These are phyloP conservation scores for Drosophila lacteicornis DNA, from an alignment of 1,140 invertebrate species.

Conservation along the genomic window DNA sequence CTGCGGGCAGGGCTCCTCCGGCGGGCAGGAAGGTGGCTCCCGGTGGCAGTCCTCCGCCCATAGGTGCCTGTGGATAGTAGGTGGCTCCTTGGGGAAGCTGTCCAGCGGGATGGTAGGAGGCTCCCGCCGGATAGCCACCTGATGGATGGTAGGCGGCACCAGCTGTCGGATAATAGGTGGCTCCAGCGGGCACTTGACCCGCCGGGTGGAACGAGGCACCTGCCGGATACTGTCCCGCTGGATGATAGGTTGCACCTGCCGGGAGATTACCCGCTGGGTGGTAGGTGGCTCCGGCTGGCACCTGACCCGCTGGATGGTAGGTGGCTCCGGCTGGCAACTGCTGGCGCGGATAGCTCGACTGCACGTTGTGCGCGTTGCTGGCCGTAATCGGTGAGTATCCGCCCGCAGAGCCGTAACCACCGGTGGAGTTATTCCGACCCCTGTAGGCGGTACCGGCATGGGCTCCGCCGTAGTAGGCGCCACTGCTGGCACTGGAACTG, in stretches of 20 bases:
- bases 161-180: slow-evolving; percentile 56
- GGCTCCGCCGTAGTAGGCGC: slow-evolving; percentile 38
- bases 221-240: background rate
- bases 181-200: slow-evolving; percentile 25
- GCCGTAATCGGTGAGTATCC: slow-evolving; percentile 65
- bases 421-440: slow-evolving; percentile 63
- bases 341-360: slow-evolving; percentile 74
- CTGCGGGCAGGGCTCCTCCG: slow-evolving; percentile 67
- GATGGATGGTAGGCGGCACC: slow-evolving; percentile 51
- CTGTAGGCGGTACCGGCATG: slow-evolving; percentile 54
- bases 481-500: slow-evolving; percentile 4
- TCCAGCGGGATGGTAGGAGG: slow-evolving; percentile 53
- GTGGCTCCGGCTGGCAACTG: slow-evolving; percentile 67
- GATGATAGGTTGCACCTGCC: slow-evolving; percentile 56
- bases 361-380: slow-evolving; percentile 66
- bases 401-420: slow-evolving; percentile 53
- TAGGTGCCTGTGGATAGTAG: slow-evolving; percentile 70
- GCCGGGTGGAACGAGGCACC: slow-evolving; percentile 63
- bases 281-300: slow-evolving; percentile 70
- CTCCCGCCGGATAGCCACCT: slow-evolving; percentile 55
- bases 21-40: slow-evolving; percentile 72
- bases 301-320: slow-evolving; percentile 61
- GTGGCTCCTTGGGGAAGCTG: slow-evolving; percentile 64
- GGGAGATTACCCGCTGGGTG: slow-evolving; percentile 44
- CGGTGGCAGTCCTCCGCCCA: slow-evolving; percentile 52